Base-by-base conservation (phyloP, 2,797 vertebrate species). In the Melanotaenia trifasciata region DNA sequence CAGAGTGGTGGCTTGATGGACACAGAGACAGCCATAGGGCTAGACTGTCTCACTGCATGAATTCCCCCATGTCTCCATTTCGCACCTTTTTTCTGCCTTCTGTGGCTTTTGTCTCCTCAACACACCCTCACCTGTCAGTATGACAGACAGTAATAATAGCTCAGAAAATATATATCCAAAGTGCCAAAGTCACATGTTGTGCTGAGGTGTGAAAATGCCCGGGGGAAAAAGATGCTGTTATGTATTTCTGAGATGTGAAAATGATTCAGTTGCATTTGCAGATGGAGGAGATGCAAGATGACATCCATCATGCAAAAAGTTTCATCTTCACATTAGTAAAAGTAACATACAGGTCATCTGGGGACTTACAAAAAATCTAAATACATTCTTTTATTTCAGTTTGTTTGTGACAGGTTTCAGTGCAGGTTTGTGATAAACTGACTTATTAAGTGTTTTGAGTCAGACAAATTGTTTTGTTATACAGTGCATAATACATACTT, bases 131-230 rank as follows among this genome's bases (percentile, higher is more conserved):
- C 85, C 89, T 90, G 88, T 89, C 90, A 90, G 79, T 54, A 70
- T 84, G 89, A 85, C 58, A 75, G 81, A 70, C 86, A 75, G 79
- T 80, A 89, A 90, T 92, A 88, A 89, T 90, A 83, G 80, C 80
- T 73, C 56, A 56, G 76, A 84, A 79, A 72, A 83, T 87, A 82
- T 92, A 92, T 86, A 92, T 86, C 76, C 70, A 80, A 84, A 85
- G 84, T 79, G 84, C 59, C 73, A 76, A 72, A 88, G 85, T 93
- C 76, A 80, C 88, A 84, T 89, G 87, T 73, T 76, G 73, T 24
- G 26, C 65, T 3, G 24, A 35, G 79, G 85, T 90, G 87, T 90
- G 88, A 90, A 89, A 85, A 86, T 64, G 74, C 81, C 84, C 58
- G 7, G 61, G 72, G 79, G 56, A 30, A 30, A 57, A 76, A 18